These are phyloP conservation scores for Girardia tigrina DNA, from an alignment of 2,888 invertebrate genomes.

Conservation along the genomic window DNA sequence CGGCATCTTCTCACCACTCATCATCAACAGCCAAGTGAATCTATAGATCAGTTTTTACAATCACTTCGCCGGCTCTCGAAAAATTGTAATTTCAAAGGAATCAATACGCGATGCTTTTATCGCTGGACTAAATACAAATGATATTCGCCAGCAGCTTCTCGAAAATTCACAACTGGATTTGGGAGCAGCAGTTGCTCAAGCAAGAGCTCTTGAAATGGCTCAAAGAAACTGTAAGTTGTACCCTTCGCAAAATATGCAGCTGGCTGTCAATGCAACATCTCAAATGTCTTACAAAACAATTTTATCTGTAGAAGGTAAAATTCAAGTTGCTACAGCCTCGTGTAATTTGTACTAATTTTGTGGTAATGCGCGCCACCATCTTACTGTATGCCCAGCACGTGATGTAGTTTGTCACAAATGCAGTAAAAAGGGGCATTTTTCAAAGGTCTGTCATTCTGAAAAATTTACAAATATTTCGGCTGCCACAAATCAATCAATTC, in stretches of 20 bases:
- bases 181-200: conserved; percentile 20
- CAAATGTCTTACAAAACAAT: too few relatives aligned
- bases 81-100: conserved; percentile 32
- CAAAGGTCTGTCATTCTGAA: conserved; percentile 29
- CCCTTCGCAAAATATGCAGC: too few relatives aligned
- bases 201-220: conserved; percentile 26
- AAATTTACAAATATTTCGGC: conserved; percentile 13
- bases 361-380: conserved; percentile 29
- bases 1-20: conserved; percentile 27
- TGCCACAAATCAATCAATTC: conserved; percentile 27
- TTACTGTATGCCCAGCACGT: conserved; percentile 29
- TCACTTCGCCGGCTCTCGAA: conserved; percentile 20
- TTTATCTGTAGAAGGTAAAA: too few relatives aligned
- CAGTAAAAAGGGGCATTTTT: conserved; percentile 27
- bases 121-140: background rate
- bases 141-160: conserved; percentile 29
- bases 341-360: too few relatives aligned
- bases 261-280: too few relatives aligned
- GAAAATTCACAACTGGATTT: conserved; percentile 28
- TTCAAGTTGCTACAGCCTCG: too few relatives aligned
- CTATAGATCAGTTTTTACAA: conserved; percentile 26
- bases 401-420: conserved; percentile 30
- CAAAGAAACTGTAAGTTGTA: conserved; percentile 26
- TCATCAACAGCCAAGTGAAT: conserved; percentile 26
- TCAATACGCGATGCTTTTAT: conserved; percentile 28